Conservation (phyloP, 2,797 vertebrate genomes). For the Uromys caudimaculatus region DNA sequence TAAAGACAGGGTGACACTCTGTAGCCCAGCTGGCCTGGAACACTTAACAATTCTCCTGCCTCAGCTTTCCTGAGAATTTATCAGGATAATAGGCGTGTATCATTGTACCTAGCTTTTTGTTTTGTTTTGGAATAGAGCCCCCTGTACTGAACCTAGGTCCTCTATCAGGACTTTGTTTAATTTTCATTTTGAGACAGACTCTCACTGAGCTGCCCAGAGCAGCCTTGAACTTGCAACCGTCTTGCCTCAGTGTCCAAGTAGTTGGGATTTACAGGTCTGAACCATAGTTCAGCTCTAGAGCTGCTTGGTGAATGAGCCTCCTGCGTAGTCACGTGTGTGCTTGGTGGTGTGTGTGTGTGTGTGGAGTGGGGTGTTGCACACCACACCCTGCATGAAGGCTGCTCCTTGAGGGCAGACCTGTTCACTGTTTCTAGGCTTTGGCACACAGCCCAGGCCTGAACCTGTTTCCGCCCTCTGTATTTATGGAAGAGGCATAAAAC, state of each 20-base stretch:
- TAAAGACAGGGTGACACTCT: neutral
- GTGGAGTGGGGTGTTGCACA: neutral
- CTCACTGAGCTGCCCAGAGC: neutral
- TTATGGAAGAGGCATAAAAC: conserved; percentile 16
- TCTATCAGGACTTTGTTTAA: neutral
- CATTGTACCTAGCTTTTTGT: neutral
- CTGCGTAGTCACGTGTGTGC: neutral
- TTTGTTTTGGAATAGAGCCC: neutral
- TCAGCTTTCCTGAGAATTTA: neutral
- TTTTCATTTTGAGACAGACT: neutral
- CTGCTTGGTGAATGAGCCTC: neutral
- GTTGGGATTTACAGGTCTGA: neutral
- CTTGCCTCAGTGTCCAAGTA: neutral
- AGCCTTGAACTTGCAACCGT: neutral
- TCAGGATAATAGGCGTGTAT: neutral
- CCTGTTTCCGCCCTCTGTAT: neutral
- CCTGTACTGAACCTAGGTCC: neutral
- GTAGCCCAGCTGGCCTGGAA: neutral
- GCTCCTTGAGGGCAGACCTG: neutral
- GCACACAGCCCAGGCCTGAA: neutral
- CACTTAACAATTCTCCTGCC: neutral
- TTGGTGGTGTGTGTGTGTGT: neutral
- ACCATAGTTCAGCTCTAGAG: neutral
- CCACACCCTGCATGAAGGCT: neutral
- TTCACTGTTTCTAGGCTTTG: neutral